A percentile compares a stretch with the other conserved stretches of the same genome.
Conservation (phyloP, 2,888 invertebrate genomes). For the Ormyrus thymus region DNA sequence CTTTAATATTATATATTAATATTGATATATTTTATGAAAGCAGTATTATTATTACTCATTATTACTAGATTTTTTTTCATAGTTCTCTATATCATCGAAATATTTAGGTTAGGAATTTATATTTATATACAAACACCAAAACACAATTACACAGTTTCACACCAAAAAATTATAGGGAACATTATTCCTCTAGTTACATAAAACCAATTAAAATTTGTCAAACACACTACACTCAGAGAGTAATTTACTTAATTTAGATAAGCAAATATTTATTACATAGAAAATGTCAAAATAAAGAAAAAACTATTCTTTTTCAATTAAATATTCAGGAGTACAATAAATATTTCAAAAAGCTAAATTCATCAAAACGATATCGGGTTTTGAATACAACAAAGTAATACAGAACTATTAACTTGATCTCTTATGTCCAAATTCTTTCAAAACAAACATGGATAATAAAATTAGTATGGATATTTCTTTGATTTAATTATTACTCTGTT, state of each 20-base stretch:
- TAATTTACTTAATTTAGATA: slow-evolving; percentile 34
- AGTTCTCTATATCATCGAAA: slow-evolving; percentile 68
- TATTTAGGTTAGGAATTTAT: slow-evolving; percentile 63
- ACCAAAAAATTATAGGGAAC: slow-evolving; percentile 2
- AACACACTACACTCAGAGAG: slow-evolving; percentile 45
- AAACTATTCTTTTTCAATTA: slow-evolving; percentile 19
- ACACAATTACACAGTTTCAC: slow-evolving; percentile 18
- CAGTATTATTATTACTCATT: slow-evolving; percentile 66
- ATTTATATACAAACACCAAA: slow-evolving; percentile 45
- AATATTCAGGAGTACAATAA: background rate
- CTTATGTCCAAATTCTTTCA: too few species aligned
- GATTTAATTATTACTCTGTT: too few species aligned
- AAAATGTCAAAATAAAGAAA: slow-evolving; percentile 26
- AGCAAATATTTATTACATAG: slow-evolving; percentile 24
- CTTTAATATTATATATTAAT: slow-evolving; percentile 69
- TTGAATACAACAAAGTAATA: too few species aligned
- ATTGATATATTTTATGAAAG: slow-evolving; percentile 73
- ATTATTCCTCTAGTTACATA: slow-evolving; percentile 14
- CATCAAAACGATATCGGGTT: too few species aligned
- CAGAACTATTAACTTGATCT: too few species aligned
- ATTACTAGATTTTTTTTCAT: slow-evolving; percentile 70
- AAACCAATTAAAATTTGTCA: slow-evolving; percentile 23
- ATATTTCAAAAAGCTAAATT: too few species aligned
- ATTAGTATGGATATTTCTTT: too few species aligned
- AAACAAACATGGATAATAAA: too few species aligned